Evolutionary conservation across 2,888 invertebrate species (phyloP).

Genomic region (Caenorhabditis japonica): DNA sequence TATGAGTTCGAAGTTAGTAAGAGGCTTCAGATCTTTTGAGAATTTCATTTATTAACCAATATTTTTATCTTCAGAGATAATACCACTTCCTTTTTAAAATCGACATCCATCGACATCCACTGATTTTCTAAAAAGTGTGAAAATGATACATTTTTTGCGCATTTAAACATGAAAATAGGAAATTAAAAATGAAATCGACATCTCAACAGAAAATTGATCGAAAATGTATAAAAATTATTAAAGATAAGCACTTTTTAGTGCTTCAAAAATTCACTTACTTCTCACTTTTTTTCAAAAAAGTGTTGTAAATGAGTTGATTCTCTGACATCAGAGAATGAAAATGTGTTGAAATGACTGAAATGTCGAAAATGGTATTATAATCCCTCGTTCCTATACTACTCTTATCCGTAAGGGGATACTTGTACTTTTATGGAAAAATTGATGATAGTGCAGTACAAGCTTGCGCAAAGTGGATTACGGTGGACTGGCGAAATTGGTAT

Average conservation of each 20-base stretch:
- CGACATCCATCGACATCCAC: constrained; percentile 26
- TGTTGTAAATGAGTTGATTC: constrained; percentile 47
- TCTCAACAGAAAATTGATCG: constrained; percentile 37
- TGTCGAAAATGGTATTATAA: constrained; percentile 45
- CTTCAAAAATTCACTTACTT: constrained; percentile 32
- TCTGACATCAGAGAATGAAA: constrained; percentile 29
- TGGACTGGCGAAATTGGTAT: too few relatives aligned
- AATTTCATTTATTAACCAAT: constrained; percentile 32
- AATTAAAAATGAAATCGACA: constrained; percentile 45
- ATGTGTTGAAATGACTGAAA: constrained; percentile 42
- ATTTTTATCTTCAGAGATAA: constrained; percentile 19
- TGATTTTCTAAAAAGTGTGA: constrained; percentile 37
- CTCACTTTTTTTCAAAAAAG: constrained; percentile 24
- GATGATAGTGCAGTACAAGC: too few relatives aligned
- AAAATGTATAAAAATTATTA: constrained; percentile 27
- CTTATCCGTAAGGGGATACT: too few relatives aligned
- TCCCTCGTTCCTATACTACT: constrained; percentile 46
- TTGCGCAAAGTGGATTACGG: too few relatives aligned
- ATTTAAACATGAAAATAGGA: constrained; percentile 33
- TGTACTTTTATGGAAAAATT: too few relatives aligned
- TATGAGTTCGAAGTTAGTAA: constrained; percentile 24
- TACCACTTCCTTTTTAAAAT: constrained; percentile 34
- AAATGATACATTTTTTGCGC: constrained; percentile 39
- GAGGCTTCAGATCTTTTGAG: constrained; percentile 28
- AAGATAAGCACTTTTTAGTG: constrained; percentile 48